Conservation (phyloP, 2,797 vertebrate genomes). For the Prionace glauca region DNA sequence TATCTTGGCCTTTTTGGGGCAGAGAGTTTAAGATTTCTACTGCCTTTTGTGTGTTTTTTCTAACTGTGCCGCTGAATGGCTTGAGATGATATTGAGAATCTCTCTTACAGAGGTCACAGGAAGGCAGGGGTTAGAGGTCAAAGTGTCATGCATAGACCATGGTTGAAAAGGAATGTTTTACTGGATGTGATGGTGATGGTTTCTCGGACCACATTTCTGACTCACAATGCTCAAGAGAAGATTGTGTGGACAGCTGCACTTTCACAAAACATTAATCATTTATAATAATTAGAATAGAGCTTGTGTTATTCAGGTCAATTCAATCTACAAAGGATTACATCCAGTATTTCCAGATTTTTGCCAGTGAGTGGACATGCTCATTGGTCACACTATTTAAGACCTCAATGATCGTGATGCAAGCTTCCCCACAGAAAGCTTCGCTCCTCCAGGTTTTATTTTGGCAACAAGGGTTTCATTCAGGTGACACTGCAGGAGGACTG, state of each 20-base stretch:
- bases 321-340: neutral
- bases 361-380: neutral
- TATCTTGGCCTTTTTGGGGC: neutral
- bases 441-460: neutral
- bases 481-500: neutral
- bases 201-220: neutral
- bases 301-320: neutral
- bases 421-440: neutral
- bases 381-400: neutral
- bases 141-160: neutral
- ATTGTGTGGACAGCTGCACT: too few relatives aligned
- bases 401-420: neutral
- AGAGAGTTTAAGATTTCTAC: neutral
- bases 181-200: neutral
- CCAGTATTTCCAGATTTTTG: neutral
- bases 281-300: neutral
- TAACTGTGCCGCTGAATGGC: neutral
- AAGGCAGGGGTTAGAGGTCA: neutral
- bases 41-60: neutral
- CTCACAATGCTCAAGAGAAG: neutral
- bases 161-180: neutral
- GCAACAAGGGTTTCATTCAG: neutral
- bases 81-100: neutral
- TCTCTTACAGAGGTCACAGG: neutral
- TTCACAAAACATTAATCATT: neutral